Evolutionary conservation across 2,113 vertebrate genomes (phyloP).

Genomic region (Mungos mungo): DNA sequence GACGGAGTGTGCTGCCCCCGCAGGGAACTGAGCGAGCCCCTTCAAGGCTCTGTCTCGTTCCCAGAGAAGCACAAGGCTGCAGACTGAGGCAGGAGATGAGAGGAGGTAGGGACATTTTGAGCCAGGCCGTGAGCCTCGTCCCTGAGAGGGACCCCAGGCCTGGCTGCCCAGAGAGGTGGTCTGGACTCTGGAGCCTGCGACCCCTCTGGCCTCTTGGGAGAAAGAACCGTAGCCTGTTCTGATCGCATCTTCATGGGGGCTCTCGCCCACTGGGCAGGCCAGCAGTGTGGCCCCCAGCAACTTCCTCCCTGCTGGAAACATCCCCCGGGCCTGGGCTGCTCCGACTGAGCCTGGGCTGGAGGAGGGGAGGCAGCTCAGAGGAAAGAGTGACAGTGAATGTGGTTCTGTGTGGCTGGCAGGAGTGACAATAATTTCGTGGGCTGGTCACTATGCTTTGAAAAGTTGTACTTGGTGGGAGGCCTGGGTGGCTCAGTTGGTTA

Average conservation of each 20-base stretch:
- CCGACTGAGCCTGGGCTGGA: background rate
- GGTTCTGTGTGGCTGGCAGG: background rate
- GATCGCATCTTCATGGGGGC: background rate
- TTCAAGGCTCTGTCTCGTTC: background rate
- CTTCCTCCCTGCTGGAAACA: background rate
- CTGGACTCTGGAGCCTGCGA: too few species aligned
- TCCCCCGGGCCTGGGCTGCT: background rate
- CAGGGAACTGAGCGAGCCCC: background rate
- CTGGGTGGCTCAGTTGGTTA: too few species aligned
- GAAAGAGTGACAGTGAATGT: background rate
- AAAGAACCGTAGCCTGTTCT: background rate
- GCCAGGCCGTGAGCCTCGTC: too few species aligned
- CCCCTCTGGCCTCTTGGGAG: background rate
- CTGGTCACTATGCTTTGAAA: background rate
- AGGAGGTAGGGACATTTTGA: too few species aligned
- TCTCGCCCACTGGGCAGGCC: background rate
- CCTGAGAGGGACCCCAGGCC: accelerated
- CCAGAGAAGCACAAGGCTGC: background rate
- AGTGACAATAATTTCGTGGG: background rate
- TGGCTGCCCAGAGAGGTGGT: background rate
- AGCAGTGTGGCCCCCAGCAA: background rate
- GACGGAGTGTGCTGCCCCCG: background rate
- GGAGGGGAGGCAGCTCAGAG: background rate
- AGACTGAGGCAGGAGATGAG: background rate
- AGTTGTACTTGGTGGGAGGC: background rate